These are phyloP conservation scores for Lepidochitona cinerea DNA, from an alignment of 2,888 invertebrate species.

Conservation along the genomic window DNA sequence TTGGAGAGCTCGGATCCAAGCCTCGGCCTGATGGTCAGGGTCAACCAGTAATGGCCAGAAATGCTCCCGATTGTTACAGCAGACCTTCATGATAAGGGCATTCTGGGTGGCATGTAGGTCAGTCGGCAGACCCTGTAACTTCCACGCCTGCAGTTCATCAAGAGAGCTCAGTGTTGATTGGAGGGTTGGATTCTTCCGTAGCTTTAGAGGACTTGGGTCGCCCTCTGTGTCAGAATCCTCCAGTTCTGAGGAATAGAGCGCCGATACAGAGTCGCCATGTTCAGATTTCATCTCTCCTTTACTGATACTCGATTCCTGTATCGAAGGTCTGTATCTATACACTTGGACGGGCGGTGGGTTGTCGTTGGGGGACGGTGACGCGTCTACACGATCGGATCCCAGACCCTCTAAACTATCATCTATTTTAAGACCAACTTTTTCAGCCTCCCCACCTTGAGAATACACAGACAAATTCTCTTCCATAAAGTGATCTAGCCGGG, in stretches of 20 bases:
- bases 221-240: slow-evolving; percentile 56
- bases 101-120: slow-evolving; percentile 68
- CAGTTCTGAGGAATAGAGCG: slow-evolving; percentile 19
- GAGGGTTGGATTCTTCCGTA: slow-evolving; percentile 54
- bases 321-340: neutral
- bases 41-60: slow-evolving; percentile 68
- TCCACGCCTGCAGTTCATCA: slow-evolving; percentile 66
- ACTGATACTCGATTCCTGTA: neutral
- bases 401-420: neutral
- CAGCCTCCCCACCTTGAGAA: neutral
- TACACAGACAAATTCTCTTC: neutral
- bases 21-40: slow-evolving; percentile 66
- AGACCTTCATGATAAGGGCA: slow-evolving; percentile 61
- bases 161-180: slow-evolving; percentile 61
- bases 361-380: neutral
- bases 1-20: slow-evolving; percentile 64
- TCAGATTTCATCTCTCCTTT: neutral
- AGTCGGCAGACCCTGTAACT: slow-evolving; percentile 54
- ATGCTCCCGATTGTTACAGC: slow-evolving; percentile 56
- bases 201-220: slow-evolving; percentile 50
- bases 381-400: too few species aligned
- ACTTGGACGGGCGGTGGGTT: neutral
- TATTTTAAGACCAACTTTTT: neutral
- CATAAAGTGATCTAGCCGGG: neutral
- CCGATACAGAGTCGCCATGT: neutral